Base-by-base conservation (phyloP, 2,797 vertebrate species). In the Sebastes steindachneri region DNA sequence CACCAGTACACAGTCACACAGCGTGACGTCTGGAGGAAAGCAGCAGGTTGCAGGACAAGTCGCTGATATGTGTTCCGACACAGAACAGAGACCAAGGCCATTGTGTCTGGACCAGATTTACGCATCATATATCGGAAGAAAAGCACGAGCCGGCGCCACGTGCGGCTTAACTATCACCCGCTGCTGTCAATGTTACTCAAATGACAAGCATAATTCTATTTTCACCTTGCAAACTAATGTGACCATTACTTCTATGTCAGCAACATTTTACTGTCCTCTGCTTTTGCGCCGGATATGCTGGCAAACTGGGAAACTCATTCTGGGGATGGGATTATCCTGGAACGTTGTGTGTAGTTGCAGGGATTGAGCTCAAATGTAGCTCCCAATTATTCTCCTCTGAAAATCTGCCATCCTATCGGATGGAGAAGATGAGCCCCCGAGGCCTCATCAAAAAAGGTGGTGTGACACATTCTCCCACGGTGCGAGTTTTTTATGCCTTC, bases 181-280 rank as follows among this genome's bases (percentile, higher is more conserved):
- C 88, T 77, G 82, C 79, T 79, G 79, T 76, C 86, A 79, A 58
- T 90, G 87, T 88, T 91, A 91, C 86, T 92, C 80, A 90, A 84
- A 91, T 82, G 84, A 83, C 75, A 72, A 72, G 75, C 64, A 33
- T 77, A 29, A 75, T 82, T 93, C 84, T 73, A 86, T 86, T 95
- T 90, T 92, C 92, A 94, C 88, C 91, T 95, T 88, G 86, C 69
- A 41, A 79, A 79, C 86, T 89, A 86, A 90, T 76, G 83, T 54
- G 76, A 73, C 58, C 84, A 83, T 85, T 83, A 72, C 83, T 86
- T 84, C 68, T 25, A 9, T 79, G 91, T 93, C 92, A 92, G 92
- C 90, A 93, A 80, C 84, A 88, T 87, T 88, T 74, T 74, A 45
- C 68, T 26, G 79, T 66, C 86, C 88, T 88, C 73, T 62, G 12